Evolutionary conservation across 1,140 invertebrate genomes (phyloP), one percentile per base, ranked within the genome.

Genomic region (Calycopis cecrops): DNA sequence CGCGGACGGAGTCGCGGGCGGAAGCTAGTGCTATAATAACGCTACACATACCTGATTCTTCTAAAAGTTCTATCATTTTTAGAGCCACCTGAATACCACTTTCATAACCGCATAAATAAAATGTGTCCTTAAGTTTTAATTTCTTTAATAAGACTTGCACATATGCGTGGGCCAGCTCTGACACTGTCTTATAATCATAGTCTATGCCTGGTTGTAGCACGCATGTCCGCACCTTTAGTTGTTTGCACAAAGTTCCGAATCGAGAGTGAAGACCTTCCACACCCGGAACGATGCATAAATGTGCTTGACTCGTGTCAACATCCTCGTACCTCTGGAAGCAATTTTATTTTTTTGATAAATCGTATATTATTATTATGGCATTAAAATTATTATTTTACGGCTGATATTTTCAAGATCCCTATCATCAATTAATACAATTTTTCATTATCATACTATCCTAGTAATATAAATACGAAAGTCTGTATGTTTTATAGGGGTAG

Each of bases 41-140:
- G n/a, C n/a, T n/a, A n/a, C 33, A n/a, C 28, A 52, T 71, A 83
- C 79, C 77, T 38, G 66, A 51, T 4, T 73, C 62, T 67, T 83
- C 79, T 6, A 83, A 58, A 16, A 77, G 70, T 0, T 67, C 59
- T 14, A 73, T 76, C 18, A 80, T 66, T 67, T 83, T 77, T 21
- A 83, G 62, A 3, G 71, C 77, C 12, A 76, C 53, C 7, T 72
- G 58, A 10, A 75, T 60, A 7, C 77, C 77, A 40, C 64, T 64
- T 60, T 78, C 74, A 49, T 77, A 80, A 7, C 79, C 77, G 35
- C 80, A 21, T 11, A 83, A 35, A 44, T 76, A 76, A 35, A 77
- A 83, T 3, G 62, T 55, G 0, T 70, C 55, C 14, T 68, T 69
- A 8, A 67, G 12, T 51, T 59, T 60, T 4, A 59, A 28, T 35